Evolutionary conservation across 2,888 invertebrate genomes (phyloP).

Genomic region (Phragmatobia fuliginosa): DNA sequence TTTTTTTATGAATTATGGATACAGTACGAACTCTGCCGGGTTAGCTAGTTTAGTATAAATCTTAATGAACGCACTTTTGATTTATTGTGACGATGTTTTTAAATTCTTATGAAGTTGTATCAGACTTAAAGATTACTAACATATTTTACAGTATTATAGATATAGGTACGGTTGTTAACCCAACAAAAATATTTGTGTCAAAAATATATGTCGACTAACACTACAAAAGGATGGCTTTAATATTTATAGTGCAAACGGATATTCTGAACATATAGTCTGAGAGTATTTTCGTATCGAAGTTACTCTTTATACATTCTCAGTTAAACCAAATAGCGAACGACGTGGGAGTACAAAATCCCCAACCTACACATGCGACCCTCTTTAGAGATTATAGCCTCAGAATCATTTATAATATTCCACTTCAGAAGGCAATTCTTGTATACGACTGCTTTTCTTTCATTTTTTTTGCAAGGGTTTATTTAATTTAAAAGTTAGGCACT

Average conservation of each 20-base stretch:
- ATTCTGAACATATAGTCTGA: not conserved
- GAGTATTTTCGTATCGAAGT: not conserved
- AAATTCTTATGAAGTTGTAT: not conserved
- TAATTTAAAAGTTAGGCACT: not conserved
- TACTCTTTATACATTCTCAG: not conserved
- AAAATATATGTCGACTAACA: too few relatives aligned
- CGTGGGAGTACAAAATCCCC: slow-evolving; percentile 4
- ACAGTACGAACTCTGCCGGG: too few relatives aligned
- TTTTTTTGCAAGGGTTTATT: not conserved
- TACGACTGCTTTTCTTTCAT: not conserved
- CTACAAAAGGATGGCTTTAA: not conserved
- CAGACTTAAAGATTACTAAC: not conserved
- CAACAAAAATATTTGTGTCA: too few relatives aligned
- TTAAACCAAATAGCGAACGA: slow-evolving; percentile 6
- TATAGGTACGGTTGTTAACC: too few relatives aligned
- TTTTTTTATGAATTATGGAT: too few relatives aligned
- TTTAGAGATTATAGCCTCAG: not conserved
- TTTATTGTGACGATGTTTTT: not conserved
- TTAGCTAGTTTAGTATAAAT: too few relatives aligned
- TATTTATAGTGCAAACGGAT: not conserved
- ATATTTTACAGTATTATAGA: not conserved
- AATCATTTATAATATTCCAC: slow-evolving; percentile 8
- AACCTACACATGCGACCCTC: slow-evolving; percentile 5
- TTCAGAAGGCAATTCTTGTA: slow-evolving; percentile 4
- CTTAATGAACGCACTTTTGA: too few relatives aligned